A percentile compares a stretch with the other conserved stretches of the same genome.
These are phyloP conservation scores for Takifugu flavidus DNA, from an alignment of 2,113 vertebrate genomes.

Conservation along the genomic window DNA sequence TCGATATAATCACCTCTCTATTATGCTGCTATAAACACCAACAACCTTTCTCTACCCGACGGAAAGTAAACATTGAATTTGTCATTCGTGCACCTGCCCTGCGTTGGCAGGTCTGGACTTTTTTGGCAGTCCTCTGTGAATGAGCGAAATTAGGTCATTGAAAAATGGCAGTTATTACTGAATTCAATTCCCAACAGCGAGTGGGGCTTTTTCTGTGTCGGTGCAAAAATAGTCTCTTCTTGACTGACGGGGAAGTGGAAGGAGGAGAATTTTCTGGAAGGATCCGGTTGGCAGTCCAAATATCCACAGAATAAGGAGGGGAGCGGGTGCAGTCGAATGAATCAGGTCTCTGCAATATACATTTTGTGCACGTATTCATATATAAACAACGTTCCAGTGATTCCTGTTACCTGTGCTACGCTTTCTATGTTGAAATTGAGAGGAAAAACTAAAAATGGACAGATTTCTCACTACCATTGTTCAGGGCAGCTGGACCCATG, in stretches of 20 bases:
- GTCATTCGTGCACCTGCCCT: neutral
- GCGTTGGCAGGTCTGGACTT: conserved; percentile 11
- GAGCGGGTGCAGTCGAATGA: too few relatives aligned
- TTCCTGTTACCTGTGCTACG: neutral
- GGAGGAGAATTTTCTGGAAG: conserved; percentile 24
- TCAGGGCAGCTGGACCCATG: neutral
- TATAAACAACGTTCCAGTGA: too few relatives aligned
- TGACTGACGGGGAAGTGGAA: conserved; percentile 19
- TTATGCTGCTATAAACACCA: neutral
- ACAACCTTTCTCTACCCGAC: neutral
- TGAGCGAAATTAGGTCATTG: conserved; percentile 57
- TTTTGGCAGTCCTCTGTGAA: conserved; percentile 21
- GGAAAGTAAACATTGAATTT: neutral
- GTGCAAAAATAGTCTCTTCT: conserved; percentile 55
- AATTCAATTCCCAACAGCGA: conserved; percentile 43
- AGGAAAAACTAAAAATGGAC: neutral
- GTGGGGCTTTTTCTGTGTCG: conserved; percentile 34
- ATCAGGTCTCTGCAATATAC: too few relatives aligned
- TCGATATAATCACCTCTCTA: neutral
- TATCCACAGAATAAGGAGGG: conserved; percentile 14
- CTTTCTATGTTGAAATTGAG: neutral
- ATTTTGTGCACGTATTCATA: too few relatives aligned
- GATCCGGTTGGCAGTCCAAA: conserved; percentile 36
- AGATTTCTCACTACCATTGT: neutral
- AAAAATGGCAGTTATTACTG: conserved; percentile 39